Evolutionary conservation across 2,888 invertebrate genomes (phyloP), one percentile per base, ranked within the genome.

Genomic region (Orchesella flavescens): DNA sequence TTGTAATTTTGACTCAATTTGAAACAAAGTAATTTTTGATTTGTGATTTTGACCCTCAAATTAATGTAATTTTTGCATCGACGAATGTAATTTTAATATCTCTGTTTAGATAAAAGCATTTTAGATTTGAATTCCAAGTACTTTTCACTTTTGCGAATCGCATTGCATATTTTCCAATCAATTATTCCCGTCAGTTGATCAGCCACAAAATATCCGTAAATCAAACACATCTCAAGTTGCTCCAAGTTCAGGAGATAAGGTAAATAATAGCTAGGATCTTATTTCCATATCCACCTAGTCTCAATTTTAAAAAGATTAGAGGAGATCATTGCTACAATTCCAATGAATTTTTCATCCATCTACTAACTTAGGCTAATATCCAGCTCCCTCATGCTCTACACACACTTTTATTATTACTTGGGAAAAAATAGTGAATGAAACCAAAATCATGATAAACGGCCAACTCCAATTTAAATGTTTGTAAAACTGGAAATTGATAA

Each of bases 101-200:
- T n/a, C n/a, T n/a, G n/a, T n/a, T n/a, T n/a, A n/a, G n/a, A n/a
- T n/a, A n/a, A n/a, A n/a, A n/a, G n/a, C n/a, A n/a, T n/a, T n/a
- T n/a, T n/a, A n/a, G n/a, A n/a, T n/a, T 82, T 69, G 21, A 57
- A 85, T 19, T 78, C 78, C n/a, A 71, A 34, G 43, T 59, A 74
- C 4, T 49, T 43, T 17, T 74, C 73, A 57, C 65, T 66, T 21
- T 81, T 84, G 53, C 77, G 76, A 43, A 84, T 79, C 53, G 74
- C 80, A 21, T 65, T 65, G 34, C 84, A 82, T 12, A 69, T 65
- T 44, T 83, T 84, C 43, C 83, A 76, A 21, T 76, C 72, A 66
- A 86, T n/a, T n/a, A n/a, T 83, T 49, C 86, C 86, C n/a, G 84
- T 84, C 59, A 85, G 53, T 61, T 86, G 85, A 46, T 85, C 85